Percentiles rank a stretch among this genome's conserved stretches.
Evolutionary conservation across 1,140 invertebrate genomes (phyloP).

Genomic region (Drosophila lacertosa): DNA sequence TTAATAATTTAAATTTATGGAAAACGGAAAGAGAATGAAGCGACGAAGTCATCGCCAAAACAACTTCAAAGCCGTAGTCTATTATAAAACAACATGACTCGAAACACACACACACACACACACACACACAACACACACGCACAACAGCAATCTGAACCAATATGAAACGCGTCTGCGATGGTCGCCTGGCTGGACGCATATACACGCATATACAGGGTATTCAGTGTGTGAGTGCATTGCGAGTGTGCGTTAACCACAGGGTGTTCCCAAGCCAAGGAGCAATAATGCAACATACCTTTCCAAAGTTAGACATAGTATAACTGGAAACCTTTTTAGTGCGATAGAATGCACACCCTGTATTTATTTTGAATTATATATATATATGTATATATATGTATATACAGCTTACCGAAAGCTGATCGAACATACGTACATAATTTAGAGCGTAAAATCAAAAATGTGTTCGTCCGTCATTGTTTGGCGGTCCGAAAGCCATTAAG

Average conservation of each 20-base stretch:
- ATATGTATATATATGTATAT: no score
- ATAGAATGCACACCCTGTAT: constrained; percentile 28
- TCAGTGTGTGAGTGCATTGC: constrained; percentile 38
- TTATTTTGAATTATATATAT: constrained; percentile 8
- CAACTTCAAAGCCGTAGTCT: constrained; percentile 73
- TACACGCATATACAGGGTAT: constrained; percentile 9
- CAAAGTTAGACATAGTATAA: no score
- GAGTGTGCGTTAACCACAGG: constrained; percentile 25
- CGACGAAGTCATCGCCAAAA: constrained; percentile 79
- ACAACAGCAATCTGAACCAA: constrained; percentile 17
- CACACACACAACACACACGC: constrained; percentile 22
- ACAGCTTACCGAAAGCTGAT: constrained; percentile 43
- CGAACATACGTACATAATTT: constrained; percentile 60
- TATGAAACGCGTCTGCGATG: constrained; percentile 39
- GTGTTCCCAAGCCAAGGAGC: neutral
- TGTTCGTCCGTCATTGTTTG: constrained; percentile 61
- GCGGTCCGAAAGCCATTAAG: constrained; percentile 60
- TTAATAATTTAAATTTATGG: constrained; percentile 82
- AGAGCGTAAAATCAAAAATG: constrained; percentile 70
- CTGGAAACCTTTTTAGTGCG: no score
- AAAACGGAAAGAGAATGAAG: constrained; percentile 79
- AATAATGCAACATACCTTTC: no score
- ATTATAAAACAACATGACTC: constrained; percentile 76
- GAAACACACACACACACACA: constrained; percentile 41
- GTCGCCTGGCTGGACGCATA: constrained; percentile 32